Evolutionary conservation across 2,797 vertebrate genomes (phyloP).

Genomic region (Pangasius djambal): DNA sequence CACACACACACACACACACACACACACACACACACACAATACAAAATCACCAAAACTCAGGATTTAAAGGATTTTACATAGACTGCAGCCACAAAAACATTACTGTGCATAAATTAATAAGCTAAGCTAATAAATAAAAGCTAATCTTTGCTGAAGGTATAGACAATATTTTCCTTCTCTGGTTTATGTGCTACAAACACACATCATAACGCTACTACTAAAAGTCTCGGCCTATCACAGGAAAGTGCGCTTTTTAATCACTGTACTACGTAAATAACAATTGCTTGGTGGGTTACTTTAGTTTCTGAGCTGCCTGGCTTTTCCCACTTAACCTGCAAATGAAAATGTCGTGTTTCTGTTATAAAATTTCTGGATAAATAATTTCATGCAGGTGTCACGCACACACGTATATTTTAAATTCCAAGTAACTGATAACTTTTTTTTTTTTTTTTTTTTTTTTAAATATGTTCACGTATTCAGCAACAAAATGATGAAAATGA

Average conservation of each 20-base stretch:
- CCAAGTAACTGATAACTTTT: background rate
- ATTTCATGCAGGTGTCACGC: background rate
- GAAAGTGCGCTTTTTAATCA: background rate
- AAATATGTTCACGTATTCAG: background rate
- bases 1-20: background rate
- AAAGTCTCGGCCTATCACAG: background rate
- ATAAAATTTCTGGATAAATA: background rate
- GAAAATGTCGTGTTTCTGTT: background rate
- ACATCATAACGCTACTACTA: background rate
- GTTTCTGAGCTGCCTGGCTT: background rate
- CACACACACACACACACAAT: constrained; percentile 20
- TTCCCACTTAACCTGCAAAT: background rate
- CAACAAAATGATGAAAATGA: background rate
- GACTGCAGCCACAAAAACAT: background rate
- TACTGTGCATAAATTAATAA: background rate
- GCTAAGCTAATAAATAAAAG: background rate
- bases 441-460: too few species aligned
- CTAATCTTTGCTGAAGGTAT: background rate
- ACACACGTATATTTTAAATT: background rate
- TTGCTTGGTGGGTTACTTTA: background rate
- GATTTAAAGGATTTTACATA: background rate
- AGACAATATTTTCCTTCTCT: background rate
- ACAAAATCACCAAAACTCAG: background rate
- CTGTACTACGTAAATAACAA: background rate
- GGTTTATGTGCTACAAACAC: background rate